Conservation (phyloP, 2,113 vertebrate genomes). For the Tympanuchus pallidicinctus region DNA sequence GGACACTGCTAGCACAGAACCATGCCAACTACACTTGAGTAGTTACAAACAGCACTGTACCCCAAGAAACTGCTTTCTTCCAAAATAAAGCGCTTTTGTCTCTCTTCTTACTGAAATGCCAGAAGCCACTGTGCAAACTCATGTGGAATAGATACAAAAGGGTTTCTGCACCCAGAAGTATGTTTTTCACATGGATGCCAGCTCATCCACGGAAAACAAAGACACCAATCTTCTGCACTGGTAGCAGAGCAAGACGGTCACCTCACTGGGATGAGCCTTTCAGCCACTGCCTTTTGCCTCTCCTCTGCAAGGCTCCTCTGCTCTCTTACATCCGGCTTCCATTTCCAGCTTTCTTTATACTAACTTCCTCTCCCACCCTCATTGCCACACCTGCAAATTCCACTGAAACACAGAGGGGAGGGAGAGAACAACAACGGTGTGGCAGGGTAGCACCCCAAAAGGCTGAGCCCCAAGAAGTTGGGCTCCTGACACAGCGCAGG, state of each 20-base stretch:
- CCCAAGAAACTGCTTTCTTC: neutral
- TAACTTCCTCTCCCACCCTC: neutral
- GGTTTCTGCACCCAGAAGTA: neutral
- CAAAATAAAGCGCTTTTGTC: neutral
- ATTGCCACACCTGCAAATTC: constrained; percentile 2
- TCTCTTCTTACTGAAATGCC: neutral
- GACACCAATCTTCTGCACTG: neutral
- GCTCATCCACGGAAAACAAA: neutral
- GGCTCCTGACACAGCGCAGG: neutral
- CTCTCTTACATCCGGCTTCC: neutral
- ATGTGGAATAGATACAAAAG: neutral
- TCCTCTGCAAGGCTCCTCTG: neutral
- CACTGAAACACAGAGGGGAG: accelerated
- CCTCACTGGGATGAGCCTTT: neutral
- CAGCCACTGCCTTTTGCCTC: neutral
- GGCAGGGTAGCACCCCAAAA: neutral
- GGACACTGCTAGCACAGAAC: neutral
- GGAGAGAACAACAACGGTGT: neutral
- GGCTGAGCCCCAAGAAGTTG: neutral
- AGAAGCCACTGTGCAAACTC: accelerated
- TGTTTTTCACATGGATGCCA: neutral
- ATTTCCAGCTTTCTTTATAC: neutral
- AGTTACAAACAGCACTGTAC: neutral
- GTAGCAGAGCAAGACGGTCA: neutral
- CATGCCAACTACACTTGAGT: neutral